phyloP scores from a whole-genome alignment of 2,113 vertebrate species.

The Astur gentilis region DNA sequence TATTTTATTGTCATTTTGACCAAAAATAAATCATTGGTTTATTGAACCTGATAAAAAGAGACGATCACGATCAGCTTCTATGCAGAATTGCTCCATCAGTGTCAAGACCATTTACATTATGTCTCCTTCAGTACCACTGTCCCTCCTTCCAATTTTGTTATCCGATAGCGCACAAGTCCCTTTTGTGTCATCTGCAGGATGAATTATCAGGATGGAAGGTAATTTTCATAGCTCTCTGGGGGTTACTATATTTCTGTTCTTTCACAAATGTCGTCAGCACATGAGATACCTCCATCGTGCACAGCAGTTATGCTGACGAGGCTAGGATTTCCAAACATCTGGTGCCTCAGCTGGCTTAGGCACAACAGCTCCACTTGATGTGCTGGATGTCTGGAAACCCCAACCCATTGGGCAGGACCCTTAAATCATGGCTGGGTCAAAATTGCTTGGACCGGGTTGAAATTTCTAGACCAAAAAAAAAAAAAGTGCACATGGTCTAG shows the following conservation, averaged over 20 bases:
- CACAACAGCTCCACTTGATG: not conserved
- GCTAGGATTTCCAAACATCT: not conserved
- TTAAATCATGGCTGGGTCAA: not conserved
- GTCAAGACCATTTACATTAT: slow-evolving; percentile 24
- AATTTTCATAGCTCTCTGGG: not conserved
- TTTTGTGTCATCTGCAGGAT: not conserved
- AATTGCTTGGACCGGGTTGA: not conserved
- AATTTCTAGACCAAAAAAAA: not conserved
- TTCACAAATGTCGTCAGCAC: not conserved
- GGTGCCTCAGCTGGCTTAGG: not conserved
- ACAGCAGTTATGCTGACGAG: not conserved
- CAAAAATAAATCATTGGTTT: not conserved
- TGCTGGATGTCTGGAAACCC: not conserved
- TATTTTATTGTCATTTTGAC: not conserved
- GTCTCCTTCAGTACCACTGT: not conserved
- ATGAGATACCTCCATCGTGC: not conserved
- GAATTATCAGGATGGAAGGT: not conserved
- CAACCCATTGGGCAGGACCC: not conserved
- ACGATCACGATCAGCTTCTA: not conserved
- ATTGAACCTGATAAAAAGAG: not conserved
- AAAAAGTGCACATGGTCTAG: not conserved
- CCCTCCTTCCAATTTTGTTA: not conserved
- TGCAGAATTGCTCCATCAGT: not conserved
- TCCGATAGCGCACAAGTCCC: not conserved
- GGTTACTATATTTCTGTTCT: not conserved